phyloP scores from a whole-genome alignment of 30 jellyfish, hydroid and myxozoan species.

The Pseudorhiza aurosa region DNA sequence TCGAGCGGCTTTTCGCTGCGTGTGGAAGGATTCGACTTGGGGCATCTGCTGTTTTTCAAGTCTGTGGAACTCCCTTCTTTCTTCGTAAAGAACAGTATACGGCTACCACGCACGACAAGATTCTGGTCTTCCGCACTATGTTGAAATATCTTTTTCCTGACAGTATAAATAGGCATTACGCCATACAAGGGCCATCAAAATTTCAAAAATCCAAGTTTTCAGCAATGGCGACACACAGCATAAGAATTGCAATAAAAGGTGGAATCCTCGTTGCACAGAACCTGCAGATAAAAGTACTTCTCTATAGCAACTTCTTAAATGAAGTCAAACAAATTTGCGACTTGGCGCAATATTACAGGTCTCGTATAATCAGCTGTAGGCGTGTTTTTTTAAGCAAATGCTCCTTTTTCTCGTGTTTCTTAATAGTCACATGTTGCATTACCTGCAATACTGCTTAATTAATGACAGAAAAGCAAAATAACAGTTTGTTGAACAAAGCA shows the following conservation, averaged over 20 bases:
- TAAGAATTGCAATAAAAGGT: too few species aligned
- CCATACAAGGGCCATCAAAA: background rate
- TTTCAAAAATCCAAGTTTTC: background rate
- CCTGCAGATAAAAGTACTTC: background rate
- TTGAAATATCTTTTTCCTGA: background rate
- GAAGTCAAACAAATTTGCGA: background rate
- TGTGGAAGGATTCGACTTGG: background rate
- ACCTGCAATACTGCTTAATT: background rate
- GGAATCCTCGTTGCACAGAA: background rate
- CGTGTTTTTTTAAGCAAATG: background rate
- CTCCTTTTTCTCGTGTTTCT: background rate
- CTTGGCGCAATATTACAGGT: background rate
- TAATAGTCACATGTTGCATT: background rate
- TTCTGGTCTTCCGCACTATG: background rate
- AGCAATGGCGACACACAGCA: too few species aligned
- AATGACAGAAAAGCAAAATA: too few species aligned
- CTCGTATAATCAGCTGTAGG: background rate
- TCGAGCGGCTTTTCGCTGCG: background rate
- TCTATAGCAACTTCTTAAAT: background rate
- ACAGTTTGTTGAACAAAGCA: too few species aligned
- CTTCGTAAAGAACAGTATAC: background rate
- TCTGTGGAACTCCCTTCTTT: background rate
- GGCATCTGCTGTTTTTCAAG: background rate
- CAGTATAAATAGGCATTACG: background rate
- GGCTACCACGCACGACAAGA: slow-evolving; percentile 7